These are phyloP conservation scores for Cotesia typhae DNA, from an alignment of 1,140 invertebrate genomes.

Conservation along the genomic window DNA sequence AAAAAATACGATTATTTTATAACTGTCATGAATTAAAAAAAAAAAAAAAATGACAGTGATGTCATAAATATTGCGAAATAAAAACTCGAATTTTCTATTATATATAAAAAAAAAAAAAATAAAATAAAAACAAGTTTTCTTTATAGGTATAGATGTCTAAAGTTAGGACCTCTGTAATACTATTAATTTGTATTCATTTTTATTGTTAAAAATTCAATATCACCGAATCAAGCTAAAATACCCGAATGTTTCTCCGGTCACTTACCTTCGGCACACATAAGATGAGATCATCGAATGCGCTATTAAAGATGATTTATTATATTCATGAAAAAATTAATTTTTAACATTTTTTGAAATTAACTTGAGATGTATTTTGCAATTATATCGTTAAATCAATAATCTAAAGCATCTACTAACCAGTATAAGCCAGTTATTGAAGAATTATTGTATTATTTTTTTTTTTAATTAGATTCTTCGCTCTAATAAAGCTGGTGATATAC, in stretches of 20 bases:
- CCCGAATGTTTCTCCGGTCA: conserved; percentile 16
- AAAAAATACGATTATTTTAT: no score
- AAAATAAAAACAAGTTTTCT: conserved; percentile 12
- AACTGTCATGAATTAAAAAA: background rate
- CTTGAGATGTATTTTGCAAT: no score
- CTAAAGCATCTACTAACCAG: no score
- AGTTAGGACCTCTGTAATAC: background rate
- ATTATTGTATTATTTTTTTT: no score
- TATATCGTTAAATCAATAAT: no score
- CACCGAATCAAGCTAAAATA: conserved; percentile 13
- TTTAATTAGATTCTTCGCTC: no score
- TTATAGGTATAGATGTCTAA: conserved; percentile 5
- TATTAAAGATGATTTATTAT: background rate
- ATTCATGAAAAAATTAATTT: background rate
- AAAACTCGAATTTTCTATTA: background rate
- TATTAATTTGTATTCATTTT: background rate
- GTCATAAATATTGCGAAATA: conserved; percentile 16
- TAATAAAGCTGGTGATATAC: no score
- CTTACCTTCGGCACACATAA: conserved; percentile 15
- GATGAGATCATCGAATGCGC: conserved; percentile 4
- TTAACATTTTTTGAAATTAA: background rate
- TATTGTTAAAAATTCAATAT: conserved; percentile 9
- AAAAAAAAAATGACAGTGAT: background rate
- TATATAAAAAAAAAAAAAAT: background rate
- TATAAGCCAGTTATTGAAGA: no score